Evolutionary conservation across 2,113 vertebrate species (phyloP), one percentile per base, ranked within the genome.

Genomic region (Pseudorhombus dupliciocellatus): DNA sequence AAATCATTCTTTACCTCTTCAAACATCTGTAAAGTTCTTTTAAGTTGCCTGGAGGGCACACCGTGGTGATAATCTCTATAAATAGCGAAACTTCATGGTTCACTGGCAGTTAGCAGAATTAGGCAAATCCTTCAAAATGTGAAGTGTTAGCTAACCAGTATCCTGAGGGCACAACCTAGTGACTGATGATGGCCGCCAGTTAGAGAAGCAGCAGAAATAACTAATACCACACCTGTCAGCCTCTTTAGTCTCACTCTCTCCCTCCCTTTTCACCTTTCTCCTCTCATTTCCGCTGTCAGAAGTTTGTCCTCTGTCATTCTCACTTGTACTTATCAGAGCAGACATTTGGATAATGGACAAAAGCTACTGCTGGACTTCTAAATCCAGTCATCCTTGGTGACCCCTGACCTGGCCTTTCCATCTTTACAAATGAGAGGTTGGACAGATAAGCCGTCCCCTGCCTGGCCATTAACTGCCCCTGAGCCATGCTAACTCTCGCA

Each of bases 261-360:
- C 51, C 78, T 77, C 73, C 70, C 59, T 80, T 79, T 87, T 78
- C 37, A 16, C 83, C 77, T 85, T 90, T 85, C 77, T 80, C 77
- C 73, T 84, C 75, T 90, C 44, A 80, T 91, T 93, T 92, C 81
- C 89, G 62, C 81, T 90, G 84, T 84, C 86, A 87, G 64, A 46
- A 81, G 75, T 87, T 90, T 85, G 78, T 31, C 59, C 84, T 73
- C 87, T 66, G 90, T 93, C 90, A 92, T 84, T 91, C 87, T 87
- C 91, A 92, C 91, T 91, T 80, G 75, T 70, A 86, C 84, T 94
- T 93, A 93, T 93, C 92, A 90, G 90, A 87, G 72, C 83, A 90
- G 90, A 93, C 90, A 51, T 85, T 84, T 78, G 76, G 89, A 93
- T 93, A 94, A 92, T 89, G 83, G 87, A 87, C 79, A 77, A 84